Evolutionary conservation across 1,140 invertebrate species (phyloP).

Genomic region (Nixonia krombeini): DNA sequence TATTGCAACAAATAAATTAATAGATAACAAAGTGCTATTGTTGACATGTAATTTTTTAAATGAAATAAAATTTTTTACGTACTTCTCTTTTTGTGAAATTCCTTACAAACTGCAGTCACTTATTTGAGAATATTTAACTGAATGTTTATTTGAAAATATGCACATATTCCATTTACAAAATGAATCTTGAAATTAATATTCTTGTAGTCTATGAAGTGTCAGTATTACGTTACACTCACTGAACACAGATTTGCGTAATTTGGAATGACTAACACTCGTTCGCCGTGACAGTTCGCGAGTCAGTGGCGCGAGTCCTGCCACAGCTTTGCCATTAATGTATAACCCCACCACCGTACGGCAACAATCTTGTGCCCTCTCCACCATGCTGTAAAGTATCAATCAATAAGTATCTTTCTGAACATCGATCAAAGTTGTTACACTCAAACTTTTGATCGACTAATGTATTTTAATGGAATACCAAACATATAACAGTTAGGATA

Average conservation of each 20-base stretch:
- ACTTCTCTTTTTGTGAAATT: too few species aligned
- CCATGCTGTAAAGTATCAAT: slow-evolving; percentile 23
- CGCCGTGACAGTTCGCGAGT: slow-evolving; percentile 25
- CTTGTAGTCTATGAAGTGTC: slow-evolving; percentile 17
- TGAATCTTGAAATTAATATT: not conserved
- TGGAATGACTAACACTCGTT: slow-evolving; percentile 17
- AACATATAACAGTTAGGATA: too few species aligned
- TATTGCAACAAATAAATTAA: too few species aligned
- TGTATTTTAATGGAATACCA: too few species aligned
- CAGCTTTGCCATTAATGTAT: slow-evolving; percentile 42
- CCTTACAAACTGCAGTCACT: too few species aligned
- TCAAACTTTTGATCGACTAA: too few species aligned
- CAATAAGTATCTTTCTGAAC: slow-evolving; percentile 28
- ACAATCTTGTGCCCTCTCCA: slow-evolving; percentile 31
- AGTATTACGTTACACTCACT: slow-evolving; percentile 15
- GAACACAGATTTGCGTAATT: slow-evolving; percentile 23
- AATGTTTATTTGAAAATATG: not conserved
- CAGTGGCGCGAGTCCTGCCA: slow-evolving; percentile 27
- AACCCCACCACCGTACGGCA: slow-evolving; percentile 23
- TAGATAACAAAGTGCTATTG: too few species aligned
- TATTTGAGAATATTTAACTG: not conserved
- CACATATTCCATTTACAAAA: not conserved
- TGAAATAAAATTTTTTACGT: too few species aligned
- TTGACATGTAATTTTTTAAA: too few species aligned
- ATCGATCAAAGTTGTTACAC: not conserved